A percentile compares a stretch with the other conserved stretches of the same genome.
Conservation (phyloP, 2,888 invertebrate species). For the Smittia aterrima region DNA sequence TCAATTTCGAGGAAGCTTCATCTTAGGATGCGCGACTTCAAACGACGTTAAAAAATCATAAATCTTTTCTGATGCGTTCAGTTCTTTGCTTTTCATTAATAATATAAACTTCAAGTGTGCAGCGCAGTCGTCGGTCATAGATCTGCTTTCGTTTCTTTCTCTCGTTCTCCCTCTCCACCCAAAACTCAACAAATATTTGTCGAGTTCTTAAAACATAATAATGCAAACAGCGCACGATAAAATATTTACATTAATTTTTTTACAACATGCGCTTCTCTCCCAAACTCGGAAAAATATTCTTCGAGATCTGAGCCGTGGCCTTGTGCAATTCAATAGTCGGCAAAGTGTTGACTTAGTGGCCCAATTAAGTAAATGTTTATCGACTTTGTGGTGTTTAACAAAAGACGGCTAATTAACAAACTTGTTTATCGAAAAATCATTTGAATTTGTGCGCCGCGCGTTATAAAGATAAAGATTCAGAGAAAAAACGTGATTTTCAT, state of each 20-base stretch:
- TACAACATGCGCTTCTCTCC: background rate
- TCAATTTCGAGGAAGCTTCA: background rate
- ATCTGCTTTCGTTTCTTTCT: background rate
- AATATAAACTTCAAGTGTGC: constrained; percentile 9
- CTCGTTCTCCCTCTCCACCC: constrained; percentile 1
- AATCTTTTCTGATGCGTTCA: background rate
- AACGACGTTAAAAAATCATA: background rate
- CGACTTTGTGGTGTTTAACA: background rate
- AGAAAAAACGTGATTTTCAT: constrained; percentile 19
- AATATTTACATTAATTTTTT: constrained; percentile 20
- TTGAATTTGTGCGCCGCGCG: background rate
- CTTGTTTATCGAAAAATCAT: background rate
- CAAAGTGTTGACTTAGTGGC: constrained; percentile 2
- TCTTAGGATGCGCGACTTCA: background rate
- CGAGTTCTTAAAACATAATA: constrained; percentile 38
- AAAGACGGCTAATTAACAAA: constrained; percentile 7
- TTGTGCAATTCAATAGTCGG: background rate
- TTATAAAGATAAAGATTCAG: background rate
- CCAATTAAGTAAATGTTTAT: constrained; percentile 25
- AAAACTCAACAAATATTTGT: constrained; percentile 26
- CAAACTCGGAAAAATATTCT: background rate
- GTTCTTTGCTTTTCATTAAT: constrained; percentile 34
- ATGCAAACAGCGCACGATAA: constrained; percentile 20
- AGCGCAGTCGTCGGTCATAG: constrained; percentile 5
- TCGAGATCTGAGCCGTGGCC: background rate